Evolutionary conservation across 2,797 vertebrate species (phyloP), one percentile per base, ranked within the genome.

Genomic region (Esox masquinongy): DNA sequence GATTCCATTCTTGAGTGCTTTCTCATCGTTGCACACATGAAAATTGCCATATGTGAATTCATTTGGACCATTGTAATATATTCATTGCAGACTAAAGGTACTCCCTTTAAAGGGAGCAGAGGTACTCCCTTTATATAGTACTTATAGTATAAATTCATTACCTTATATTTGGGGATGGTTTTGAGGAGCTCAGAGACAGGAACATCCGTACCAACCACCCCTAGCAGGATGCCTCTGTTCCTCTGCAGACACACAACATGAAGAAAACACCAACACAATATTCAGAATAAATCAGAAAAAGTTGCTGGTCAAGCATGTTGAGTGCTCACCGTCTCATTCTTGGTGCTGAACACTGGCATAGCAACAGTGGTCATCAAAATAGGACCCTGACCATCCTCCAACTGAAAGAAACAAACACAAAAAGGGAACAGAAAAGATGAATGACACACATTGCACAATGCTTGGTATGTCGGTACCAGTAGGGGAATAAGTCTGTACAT

Each of bases 341-440:
- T 96, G 85, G 96, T 99, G 90, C 98, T 99, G 91, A 99, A 99
- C 76, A 99, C 98, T 0, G 98, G 98, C 98, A 99, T 99, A 72
- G 98, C 98, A 72, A 99, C 97, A 0, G 98, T 99, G 75, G 98
- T 99, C 98, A 99, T 99, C 90, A 99, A 88, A 83, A 99, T 95
- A 24, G 95, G 91, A 81, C 95, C 94, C 87, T 96, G 94, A 85
- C 95, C 95, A 61, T 98, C 95, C 0, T 96, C 95, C 90, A 99
- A 81, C 98, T 99, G 86, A 77, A 59, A 70, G 53, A 29, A 43
- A 24, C 19, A 67, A 63, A 68, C 19, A 8, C 34, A 43, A 5
- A 22, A 53, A 63, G 51, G 29, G 12, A n/a, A 47, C 1, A 47
- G 43, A 47, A 47, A 39, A 39, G 2, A 4, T 39, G 36, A 39